Conservation (phyloP, 1,140 invertebrate species). For the Chironomus tepperi region DNA sequence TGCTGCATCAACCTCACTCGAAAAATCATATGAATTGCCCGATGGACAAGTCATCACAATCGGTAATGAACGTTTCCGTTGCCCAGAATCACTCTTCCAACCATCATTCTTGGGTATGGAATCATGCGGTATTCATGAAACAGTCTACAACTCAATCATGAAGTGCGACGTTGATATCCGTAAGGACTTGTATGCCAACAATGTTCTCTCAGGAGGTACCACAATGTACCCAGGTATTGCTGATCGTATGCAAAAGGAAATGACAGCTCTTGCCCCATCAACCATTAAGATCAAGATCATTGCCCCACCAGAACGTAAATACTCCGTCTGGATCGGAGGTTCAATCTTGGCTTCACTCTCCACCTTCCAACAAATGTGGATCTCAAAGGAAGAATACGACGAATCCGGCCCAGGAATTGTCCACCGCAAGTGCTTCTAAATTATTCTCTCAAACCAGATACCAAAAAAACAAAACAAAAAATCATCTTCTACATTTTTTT, state of each 20-base stretch:
- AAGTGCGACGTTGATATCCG: slow-evolving; percentile 85
- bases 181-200: slow-evolving; percentile 88
- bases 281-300: slow-evolving; percentile 91
- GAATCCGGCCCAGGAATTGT: slow-evolving; percentile 87
- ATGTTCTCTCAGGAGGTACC: slow-evolving; percentile 84
- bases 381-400: slow-evolving; percentile 86
- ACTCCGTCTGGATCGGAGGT: slow-evolving; percentile 86
- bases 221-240: slow-evolving; percentile 87
- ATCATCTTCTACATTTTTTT: slow-evolving; percentile 7
- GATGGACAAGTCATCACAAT: slow-evolving; percentile 89
- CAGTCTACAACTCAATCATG: slow-evolving; percentile 90
- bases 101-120: slow-evolving; percentile 87
- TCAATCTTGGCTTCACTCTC: slow-evolving; percentile 76
- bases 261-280: slow-evolving; percentile 67
- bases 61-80: slow-evolving; percentile 89
- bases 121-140: slow-evolving; percentile 82
- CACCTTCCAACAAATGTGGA: slow-evolving; percentile 86
- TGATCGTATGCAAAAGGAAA: slow-evolving; percentile 78
- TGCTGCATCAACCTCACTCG: slow-evolving; percentile 72
- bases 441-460: slow-evolving; percentile 21
- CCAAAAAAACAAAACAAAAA: neutral
- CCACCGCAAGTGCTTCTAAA: slow-evolving; percentile 91
- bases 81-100: slow-evolving; percentile 88
- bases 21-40: slow-evolving; percentile 84
- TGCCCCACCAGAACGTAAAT: slow-evolving; percentile 85